Conservation (phyloP, 1,140 invertebrate species). For the Caerostris darwini region DNA sequence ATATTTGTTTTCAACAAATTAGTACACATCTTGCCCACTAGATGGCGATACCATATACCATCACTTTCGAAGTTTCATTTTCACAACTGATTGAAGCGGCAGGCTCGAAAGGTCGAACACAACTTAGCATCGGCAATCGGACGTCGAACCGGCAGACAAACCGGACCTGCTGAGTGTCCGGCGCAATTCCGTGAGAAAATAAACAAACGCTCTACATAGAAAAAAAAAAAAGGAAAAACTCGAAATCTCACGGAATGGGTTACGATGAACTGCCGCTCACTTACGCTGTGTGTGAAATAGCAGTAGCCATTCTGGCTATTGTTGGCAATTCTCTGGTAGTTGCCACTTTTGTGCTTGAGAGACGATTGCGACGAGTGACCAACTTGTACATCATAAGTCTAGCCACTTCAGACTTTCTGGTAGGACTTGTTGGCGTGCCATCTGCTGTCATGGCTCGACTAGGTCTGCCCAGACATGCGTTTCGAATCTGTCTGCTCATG, state of each 20-base stretch:
- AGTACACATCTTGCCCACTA: neutral
- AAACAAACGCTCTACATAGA: neutral
- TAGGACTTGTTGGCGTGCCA: conserved; percentile 87
- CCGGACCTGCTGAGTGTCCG: conserved; percentile 20
- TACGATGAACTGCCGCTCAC: conserved; percentile 79
- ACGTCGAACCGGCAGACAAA: conserved; percentile 26
- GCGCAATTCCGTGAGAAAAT: conserved; percentile 12
- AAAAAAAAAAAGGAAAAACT: neutral
- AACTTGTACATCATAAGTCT: conserved; percentile 96
- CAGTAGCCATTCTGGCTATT: conserved; percentile 90
- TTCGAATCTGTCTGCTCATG: conserved; percentile 91
- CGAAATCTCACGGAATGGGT: neutral
- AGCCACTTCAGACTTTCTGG: conserved; percentile 91
- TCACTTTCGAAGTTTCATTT: neutral
- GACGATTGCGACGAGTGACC: conserved; percentile 89
- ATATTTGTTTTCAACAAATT: neutral
- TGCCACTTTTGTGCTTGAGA: conserved; percentile 89
- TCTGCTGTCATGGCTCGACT: conserved; percentile 91
- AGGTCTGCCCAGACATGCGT: conserved; percentile 88
- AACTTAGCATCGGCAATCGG: neutral
- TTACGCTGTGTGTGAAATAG: conserved; percentile 89
- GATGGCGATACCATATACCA: neutral
- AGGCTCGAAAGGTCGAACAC: conserved; percentile 49
- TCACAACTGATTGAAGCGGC: conserved; percentile 14
- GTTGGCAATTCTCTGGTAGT: conserved; percentile 93